These are phyloP conservation scores for Chrysolina americana DNA, from an alignment of 2,888 invertebrate genomes.

Conservation along the genomic window DNA sequence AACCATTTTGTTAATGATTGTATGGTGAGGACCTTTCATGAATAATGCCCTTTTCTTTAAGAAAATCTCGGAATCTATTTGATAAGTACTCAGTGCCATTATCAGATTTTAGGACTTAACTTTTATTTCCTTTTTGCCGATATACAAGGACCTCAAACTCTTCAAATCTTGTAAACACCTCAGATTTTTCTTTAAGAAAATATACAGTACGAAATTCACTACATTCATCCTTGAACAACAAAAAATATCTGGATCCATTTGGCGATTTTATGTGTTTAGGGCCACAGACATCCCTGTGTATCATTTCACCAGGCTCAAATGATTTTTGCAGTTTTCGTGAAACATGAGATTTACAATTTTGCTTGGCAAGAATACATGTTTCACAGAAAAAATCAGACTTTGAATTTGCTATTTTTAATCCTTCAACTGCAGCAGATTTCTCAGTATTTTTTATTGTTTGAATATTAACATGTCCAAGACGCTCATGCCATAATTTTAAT, in stretches of 20 bases:
- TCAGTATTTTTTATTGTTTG: slow-evolving; percentile 24
- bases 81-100: slow-evolving; percentile 41
- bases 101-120: slow-evolving; percentile 39
- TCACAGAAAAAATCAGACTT: slow-evolving; percentile 34
- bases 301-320: slow-evolving; percentile 24
- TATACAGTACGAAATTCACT: slow-evolving; percentile 21
- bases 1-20: slow-evolving; percentile 39
- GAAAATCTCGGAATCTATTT: slow-evolving; percentile 25
- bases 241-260: slow-evolving; percentile 30
- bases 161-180: slow-evolving; percentile 34
- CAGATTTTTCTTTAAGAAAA: slow-evolving; percentile 30
- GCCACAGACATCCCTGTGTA: slow-evolving; percentile 33
- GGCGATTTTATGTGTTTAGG: slow-evolving; percentile 30
- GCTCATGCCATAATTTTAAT: slow-evolving; percentile 34
- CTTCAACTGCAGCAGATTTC: slow-evolving; percentile 25
- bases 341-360: slow-evolving; percentile 26
- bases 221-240: slow-evolving; percentile 31
- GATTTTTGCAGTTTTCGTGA: slow-evolving; percentile 16
- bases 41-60: slow-evolving; percentile 34
- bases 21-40: slow-evolving; percentile 38
- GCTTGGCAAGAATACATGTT: slow-evolving; percentile 32
- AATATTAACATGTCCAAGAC: slow-evolving; percentile 32
- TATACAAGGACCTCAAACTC: slow-evolving; percentile 32
- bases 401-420: slow-evolving; percentile 9
- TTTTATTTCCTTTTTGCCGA: slow-evolving; percentile 37